phyloP scores from a whole-genome alignment of 2,888 invertebrate genomes.

The Anthophora plumipes region DNA sequence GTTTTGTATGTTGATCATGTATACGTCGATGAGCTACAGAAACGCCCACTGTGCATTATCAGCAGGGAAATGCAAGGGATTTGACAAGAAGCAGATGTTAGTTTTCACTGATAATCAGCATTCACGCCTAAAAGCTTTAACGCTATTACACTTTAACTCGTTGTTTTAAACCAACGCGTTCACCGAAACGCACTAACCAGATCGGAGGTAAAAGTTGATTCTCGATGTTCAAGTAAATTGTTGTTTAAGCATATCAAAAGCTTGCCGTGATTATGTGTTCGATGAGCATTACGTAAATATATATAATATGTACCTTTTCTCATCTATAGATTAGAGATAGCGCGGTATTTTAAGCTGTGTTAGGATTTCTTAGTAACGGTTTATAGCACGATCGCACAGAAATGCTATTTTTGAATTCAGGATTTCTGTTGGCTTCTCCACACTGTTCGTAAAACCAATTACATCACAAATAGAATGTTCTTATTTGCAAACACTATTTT shows the following conservation, averaged over 20 bases:
- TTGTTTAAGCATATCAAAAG: not conserved
- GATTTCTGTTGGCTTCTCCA: too few relatives aligned
- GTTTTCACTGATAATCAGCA: conserved; percentile 46
- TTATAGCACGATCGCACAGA: too few relatives aligned
- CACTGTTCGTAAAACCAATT: too few relatives aligned
- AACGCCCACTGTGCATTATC: conserved; percentile 65
- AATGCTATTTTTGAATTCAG: too few relatives aligned
- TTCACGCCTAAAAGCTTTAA: conserved; percentile 30
- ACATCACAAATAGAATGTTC: too few relatives aligned
- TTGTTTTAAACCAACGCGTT: conserved; percentile 10
- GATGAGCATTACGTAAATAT: not conserved
- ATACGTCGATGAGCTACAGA: conserved; percentile 17
- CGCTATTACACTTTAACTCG: conserved; percentile 26
- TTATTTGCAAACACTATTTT: too few relatives aligned
- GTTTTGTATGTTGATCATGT: conserved; percentile 2
- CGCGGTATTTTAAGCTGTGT: not conserved
- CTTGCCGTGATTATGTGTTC: not conserved
- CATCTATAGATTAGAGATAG: not conserved
- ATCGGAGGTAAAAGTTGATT: conserved; percentile 5
- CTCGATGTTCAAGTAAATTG: conserved; percentile 7
- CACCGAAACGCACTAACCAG: conserved; percentile 1
- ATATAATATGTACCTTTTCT: not conserved
- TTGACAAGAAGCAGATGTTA: conserved; percentile 61
- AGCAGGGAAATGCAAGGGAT: conserved; percentile 26
- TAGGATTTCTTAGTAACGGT: too few relatives aligned